phyloP scores from a whole-genome alignment of 1,140 invertebrate species.

The Nixonia krombeini region DNA sequence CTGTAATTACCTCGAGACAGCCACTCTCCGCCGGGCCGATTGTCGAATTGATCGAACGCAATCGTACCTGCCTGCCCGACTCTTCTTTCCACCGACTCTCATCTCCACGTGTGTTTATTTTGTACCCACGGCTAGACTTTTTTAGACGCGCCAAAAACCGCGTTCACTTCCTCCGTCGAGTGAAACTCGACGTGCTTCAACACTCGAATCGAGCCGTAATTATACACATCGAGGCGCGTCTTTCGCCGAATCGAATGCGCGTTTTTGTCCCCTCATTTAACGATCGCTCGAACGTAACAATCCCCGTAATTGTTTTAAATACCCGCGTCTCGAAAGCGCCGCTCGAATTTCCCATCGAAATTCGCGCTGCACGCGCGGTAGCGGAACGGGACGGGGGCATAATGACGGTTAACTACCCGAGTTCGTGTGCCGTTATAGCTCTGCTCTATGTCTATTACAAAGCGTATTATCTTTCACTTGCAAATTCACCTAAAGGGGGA shows the following conservation, averaged over 20 bases:
- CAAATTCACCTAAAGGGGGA: not conserved
- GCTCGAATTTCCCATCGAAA: too few relatives aligned
- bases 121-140: constrained; percentile 17
- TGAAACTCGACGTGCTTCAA: too few relatives aligned
- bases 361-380: too few relatives aligned
- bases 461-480: not conserved
- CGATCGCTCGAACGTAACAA: too few relatives aligned
- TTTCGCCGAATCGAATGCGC: too few relatives aligned
- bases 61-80: constrained; percentile 47
- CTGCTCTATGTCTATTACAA: not conserved
- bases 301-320: too few relatives aligned
- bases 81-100: too few relatives aligned
- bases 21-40: constrained; percentile 37
- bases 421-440: not conserved
- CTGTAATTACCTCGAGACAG: constrained; percentile 44
- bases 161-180: not conserved
- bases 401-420: not conserved
- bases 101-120: constrained; percentile 44
- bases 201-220: too few relatives aligned
- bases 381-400: not conserved
- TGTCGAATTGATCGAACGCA: constrained; percentile 46
- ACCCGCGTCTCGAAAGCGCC: too few relatives aligned
- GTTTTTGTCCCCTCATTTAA: too few relatives aligned
- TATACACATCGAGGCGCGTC: too few relatives aligned
- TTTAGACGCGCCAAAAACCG: constrained; percentile 16